Conservation (phyloP, 2,888 invertebrate species). For the Sinhomidia bicolor region DNA sequence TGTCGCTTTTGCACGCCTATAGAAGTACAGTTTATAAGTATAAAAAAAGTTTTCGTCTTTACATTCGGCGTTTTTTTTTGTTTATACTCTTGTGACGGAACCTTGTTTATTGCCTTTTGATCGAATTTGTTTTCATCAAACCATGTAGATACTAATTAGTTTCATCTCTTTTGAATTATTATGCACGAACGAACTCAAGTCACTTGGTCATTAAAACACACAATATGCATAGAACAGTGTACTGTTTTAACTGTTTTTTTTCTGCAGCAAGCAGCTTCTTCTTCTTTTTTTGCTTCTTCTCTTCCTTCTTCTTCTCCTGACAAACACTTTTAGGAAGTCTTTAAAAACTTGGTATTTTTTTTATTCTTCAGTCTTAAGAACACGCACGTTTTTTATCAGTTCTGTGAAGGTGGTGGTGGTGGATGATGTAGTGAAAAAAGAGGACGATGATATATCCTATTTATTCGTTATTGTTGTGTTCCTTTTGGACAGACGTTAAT, state of each 20-base stretch:
- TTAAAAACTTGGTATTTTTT: slow-evolving; percentile 28
- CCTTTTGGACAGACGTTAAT: slow-evolving; percentile 78
- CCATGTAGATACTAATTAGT: slow-evolving; percentile 65
- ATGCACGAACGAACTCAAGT: slow-evolving; percentile 50
- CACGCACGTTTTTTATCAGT: slow-evolving; percentile 21
- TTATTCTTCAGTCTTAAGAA: no score
- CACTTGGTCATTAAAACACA: slow-evolving; percentile 10
- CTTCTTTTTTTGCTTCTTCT: no score
- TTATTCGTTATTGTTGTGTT: slow-evolving; percentile 54
- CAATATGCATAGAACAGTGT: not conserved
- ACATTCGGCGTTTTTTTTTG: not conserved
- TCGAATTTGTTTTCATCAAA: slow-evolving; percentile 54
- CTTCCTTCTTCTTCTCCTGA: not conserved
- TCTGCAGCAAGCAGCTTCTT: no score
- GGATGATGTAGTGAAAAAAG: no score
- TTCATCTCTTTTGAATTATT: slow-evolving; percentile 49
- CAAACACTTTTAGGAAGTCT: slow-evolving; percentile 14
- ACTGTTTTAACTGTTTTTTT: not conserved
- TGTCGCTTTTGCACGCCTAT: no score
- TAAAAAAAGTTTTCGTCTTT: no score
- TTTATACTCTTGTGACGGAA: slow-evolving; percentile 12
- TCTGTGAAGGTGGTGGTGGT: no score
- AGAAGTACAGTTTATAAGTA: no score
- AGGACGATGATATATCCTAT: slow-evolving; percentile 31
- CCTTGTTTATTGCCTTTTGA: slow-evolving; percentile 56